Evolutionary conservation across 2,797 vertebrate species (phyloP).

Genomic region (Sebastes kiyomatsui): DNA sequence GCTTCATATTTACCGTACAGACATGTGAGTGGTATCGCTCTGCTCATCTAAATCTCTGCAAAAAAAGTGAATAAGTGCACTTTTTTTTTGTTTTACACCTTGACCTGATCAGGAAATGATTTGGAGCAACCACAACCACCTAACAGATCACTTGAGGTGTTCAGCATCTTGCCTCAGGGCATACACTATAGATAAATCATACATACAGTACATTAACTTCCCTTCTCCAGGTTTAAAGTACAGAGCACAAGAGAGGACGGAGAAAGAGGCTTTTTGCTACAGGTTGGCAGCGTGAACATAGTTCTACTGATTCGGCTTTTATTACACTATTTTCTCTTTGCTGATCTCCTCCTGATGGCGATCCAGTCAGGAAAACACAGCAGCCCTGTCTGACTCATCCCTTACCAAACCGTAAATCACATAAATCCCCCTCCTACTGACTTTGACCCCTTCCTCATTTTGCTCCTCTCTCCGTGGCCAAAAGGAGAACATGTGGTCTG

Average conservation of each 20-base stretch:
- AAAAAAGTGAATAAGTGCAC: not conserved
- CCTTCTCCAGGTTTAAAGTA: not conserved
- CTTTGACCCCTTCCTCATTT: constrained; percentile 52
- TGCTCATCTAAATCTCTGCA: not conserved
- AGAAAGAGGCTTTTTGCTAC: not conserved
- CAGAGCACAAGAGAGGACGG: not conserved
- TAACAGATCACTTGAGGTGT: not conserved
- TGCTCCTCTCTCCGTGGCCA: constrained; percentile 37
- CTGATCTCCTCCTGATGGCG: constrained; percentile 31
- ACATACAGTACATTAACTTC: not conserved
- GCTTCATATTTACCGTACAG: not conserved
- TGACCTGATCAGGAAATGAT: not conserved
- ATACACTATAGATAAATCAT: not conserved
- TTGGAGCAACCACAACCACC: not conserved
- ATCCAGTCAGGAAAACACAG: constrained; percentile 47
- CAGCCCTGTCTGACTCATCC: constrained; percentile 52
- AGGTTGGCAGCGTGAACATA: not conserved
- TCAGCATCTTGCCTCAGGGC: not conserved
- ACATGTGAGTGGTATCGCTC: not conserved
- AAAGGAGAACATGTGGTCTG: constrained; percentile 54
- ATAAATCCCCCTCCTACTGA: constrained; percentile 57
- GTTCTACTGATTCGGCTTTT: constrained; percentile 28
- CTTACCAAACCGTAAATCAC: constrained; percentile 55
- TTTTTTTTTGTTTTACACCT: not conserved
- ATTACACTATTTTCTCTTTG: constrained; percentile 1